Evolutionary conservation across 2,888 invertebrate genomes (phyloP).

Genomic region (Bugula neritina): DNA sequence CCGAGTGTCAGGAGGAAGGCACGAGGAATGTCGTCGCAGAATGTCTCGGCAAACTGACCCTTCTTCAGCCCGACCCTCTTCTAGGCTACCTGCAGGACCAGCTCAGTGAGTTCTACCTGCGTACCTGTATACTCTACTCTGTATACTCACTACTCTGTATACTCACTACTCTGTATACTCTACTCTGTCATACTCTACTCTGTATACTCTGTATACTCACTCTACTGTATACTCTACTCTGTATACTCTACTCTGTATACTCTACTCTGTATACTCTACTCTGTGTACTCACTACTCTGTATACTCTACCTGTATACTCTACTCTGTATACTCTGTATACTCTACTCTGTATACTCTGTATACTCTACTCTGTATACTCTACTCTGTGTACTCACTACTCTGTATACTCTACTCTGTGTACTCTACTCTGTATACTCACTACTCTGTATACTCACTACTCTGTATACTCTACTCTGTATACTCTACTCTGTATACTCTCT

Average conservation of each 20-base stretch:
- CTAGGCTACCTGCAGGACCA: constrained; percentile 67
- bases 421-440: too few relatives aligned
- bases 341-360: constrained; percentile 29
- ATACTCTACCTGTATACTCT: not conserved
- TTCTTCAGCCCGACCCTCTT: constrained; percentile 81
- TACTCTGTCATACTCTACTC: not conserved
- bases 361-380: not conserved
- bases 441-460: too few relatives aligned
- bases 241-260: too few relatives aligned
- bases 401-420: too few relatives aligned
- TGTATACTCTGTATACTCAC: not conserved
- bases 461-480: too few relatives aligned
- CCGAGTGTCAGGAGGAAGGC: constrained; percentile 94
- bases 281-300: too few relatives aligned
- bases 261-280: too few relatives aligned
- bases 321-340: constrained; percentile 57
- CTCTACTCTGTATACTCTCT: too few relatives aligned
- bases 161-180: not conserved
- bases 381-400: too few relatives aligned
- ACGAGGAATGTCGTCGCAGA: constrained; percentile 98
- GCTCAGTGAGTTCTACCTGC: constrained; percentile 33
- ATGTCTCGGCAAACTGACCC: constrained; percentile 88
- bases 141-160: not conserved
- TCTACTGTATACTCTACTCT: not conserved
- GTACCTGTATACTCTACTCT: not conserved